Conservation (phyloP, 1,140 invertebrate genomes). For the Melanaphis sacchari region DNA sequence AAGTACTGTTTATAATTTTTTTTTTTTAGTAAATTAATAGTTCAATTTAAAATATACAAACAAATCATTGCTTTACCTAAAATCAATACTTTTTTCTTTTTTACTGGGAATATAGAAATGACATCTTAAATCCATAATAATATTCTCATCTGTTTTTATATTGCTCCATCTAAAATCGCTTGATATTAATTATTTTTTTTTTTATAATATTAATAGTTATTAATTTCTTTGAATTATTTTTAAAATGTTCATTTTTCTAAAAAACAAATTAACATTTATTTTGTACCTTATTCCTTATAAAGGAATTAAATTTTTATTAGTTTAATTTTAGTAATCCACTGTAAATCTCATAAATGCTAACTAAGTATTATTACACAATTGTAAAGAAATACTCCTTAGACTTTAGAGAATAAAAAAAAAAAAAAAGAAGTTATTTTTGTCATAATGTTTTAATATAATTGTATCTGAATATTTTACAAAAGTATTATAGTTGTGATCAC, state of each 20-base stretch:
- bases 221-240: not conserved
- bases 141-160: no score
- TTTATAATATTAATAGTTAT: no score
- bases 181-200: no score
- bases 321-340: not conserved
- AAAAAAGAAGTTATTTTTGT: not conserved
- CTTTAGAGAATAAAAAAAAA: no score
- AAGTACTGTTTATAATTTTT: not conserved
- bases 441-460: not conserved
- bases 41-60: not conserved
- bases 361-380: not conserved
- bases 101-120: no score
- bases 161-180: no score
- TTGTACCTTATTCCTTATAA: not conserved
- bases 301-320: not conserved
- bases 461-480: not conserved
- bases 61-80: not conserved
- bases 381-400: not conserved
- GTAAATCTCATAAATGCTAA: not conserved
- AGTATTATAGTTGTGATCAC: not conserved
- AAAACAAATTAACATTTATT: not conserved
- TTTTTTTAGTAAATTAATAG: not conserved
- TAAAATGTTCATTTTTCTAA: not conserved
- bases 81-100: not conserved
- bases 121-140: no score